phyloP scores from a whole-genome alignment of 2,797 vertebrate species.

The Delichon dasypus region DNA sequence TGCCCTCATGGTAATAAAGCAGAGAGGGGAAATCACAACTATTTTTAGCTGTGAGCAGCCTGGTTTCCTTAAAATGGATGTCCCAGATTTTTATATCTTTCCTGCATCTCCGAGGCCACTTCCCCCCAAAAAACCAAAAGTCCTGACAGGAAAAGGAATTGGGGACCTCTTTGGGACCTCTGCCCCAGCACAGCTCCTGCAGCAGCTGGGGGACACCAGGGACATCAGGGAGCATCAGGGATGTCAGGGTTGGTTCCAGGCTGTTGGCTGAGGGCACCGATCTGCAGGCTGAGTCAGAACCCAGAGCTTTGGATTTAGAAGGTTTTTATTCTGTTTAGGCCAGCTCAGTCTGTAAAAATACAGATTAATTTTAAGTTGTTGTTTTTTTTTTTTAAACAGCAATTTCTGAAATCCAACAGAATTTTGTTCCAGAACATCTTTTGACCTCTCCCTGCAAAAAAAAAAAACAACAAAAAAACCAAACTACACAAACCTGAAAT shows the following conservation, averaged over 20 bases:
- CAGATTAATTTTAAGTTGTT: background rate
- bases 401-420: background rate
- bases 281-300: background rate
- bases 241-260: background rate
- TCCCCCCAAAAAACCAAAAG: background rate
- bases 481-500: rapidly evolving
- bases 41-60: background rate
- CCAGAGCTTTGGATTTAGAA: background rate
- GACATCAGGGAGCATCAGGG: background rate
- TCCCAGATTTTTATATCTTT: background rate
- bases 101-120: background rate
- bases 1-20: background rate
- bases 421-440: background rate
- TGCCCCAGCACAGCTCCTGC: background rate
- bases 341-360: background rate
- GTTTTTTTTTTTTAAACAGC: background rate
- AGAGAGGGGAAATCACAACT: background rate
- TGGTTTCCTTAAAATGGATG: background rate
- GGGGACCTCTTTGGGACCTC: background rate
- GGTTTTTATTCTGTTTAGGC: background rate
- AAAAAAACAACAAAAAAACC: too few relatives aligned
- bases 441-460: background rate
- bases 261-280: background rate
- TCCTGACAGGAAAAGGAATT: background rate
- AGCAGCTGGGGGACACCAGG: background rate